Evolutionary conservation across 2,888 invertebrate genomes (phyloP).

Genomic region (Adelognathus sp.): DNA sequence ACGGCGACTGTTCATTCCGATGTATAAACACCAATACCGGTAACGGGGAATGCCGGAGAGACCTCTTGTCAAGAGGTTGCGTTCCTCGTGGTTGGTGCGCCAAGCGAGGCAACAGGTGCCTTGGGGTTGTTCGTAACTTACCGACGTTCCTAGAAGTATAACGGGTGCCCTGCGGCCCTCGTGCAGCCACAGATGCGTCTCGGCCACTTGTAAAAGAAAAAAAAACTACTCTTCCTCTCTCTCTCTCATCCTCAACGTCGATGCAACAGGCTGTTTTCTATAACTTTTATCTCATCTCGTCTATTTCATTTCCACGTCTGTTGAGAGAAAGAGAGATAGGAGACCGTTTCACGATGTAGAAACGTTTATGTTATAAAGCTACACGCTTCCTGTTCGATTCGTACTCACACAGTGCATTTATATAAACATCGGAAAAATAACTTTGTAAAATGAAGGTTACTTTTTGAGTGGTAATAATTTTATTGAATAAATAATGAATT

Average conservation of each 20-base stretch:
- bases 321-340: not conserved
- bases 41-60: conserved; percentile 7
- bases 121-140: conserved; percentile 45
- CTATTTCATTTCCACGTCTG: not conserved
- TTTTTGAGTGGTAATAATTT: too few relatives aligned
- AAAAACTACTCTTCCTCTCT: not conserved
- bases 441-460: too few relatives aligned
- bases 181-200: conserved; percentile 39
- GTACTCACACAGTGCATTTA: too few relatives aligned
- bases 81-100: conserved; percentile 25
- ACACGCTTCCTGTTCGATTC: not conserved
- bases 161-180: conserved; percentile 23
- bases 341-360: not conserved
- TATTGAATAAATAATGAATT: too few relatives aligned
- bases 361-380: not conserved
- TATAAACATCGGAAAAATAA: too few relatives aligned
- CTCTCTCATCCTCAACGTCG: not conserved
- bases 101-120: conserved; percentile 51
- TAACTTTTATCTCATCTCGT: not conserved
- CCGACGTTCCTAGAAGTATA: conserved; percentile 40
- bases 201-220: conserved; percentile 24
- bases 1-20: conserved; percentile 6
- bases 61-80: conserved; percentile 1
- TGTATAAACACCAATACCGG: conserved; percentile 11
- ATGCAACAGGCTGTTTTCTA: conserved; percentile 6